Evolutionary conservation across 2,113 vertebrate species (phyloP).

Genomic region (Pachycephala philippinensis): DNA sequence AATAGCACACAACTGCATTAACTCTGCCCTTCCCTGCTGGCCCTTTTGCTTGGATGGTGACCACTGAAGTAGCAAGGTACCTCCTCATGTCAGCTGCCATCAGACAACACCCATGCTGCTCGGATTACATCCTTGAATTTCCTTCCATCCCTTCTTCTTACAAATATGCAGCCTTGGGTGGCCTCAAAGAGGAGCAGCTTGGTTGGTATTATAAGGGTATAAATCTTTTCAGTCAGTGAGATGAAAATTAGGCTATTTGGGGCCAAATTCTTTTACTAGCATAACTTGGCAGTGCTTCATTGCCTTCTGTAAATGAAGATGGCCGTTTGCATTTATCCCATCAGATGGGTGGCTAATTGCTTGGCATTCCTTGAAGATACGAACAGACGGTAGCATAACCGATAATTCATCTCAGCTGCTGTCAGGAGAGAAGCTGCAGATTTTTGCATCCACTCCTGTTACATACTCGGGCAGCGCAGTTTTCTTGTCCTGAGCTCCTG

Average conservation of each 20-base stretch:
- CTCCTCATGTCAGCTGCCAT: neutral
- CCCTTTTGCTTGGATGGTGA: neutral
- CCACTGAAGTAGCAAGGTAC: neutral
- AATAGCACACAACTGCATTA: neutral
- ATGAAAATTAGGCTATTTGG: neutral
- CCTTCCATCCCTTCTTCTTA: neutral
- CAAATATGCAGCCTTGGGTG: neutral
- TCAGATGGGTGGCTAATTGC: conserved; percentile 33
- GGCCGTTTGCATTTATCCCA: neutral
- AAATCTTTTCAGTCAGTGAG: neutral
- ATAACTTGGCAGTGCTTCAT: neutral
- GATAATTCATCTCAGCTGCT: neutral
- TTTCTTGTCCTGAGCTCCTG: neutral
- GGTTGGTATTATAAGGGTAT: neutral
- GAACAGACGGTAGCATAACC: neutral
- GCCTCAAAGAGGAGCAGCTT: neutral
- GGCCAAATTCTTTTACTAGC: neutral
- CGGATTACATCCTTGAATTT: neutral
- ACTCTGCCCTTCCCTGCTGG: neutral
- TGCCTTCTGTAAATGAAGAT: neutral
- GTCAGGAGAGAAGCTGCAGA: neutral
- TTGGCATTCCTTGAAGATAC: conserved; percentile 3
- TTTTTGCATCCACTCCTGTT: neutral
- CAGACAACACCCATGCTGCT: accelerated
- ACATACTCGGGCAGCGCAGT: accelerated